phyloP scores from a whole-genome alignment of 2,888 invertebrate genomes.

The Eretmocerus hayati region DNA sequence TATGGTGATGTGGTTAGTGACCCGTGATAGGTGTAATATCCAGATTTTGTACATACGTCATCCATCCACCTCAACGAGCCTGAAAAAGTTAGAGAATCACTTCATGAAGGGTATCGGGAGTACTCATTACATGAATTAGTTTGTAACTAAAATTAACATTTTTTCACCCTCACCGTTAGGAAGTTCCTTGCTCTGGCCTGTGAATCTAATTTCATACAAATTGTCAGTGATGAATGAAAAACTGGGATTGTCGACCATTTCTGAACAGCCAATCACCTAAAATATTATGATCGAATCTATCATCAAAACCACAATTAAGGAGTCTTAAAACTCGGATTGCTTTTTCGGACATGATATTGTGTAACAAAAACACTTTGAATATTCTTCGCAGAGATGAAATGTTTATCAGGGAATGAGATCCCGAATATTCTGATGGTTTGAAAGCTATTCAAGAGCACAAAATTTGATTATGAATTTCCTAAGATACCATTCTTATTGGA shows the following conservation, averaged over 20 bases:
- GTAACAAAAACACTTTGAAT: neutral
- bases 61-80: conserved; percentile 31
- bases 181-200: conserved; percentile 20
- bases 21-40: conserved; percentile 35
- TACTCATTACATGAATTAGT: too few relatives aligned
- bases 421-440: too few relatives aligned
- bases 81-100: conserved; percentile 8
- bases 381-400: neutral
- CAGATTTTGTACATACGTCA: conserved; percentile 22
- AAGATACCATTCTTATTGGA: too few relatives aligned
- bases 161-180: conserved; percentile 22
- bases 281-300: too few relatives aligned
- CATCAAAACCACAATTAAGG: too few relatives aligned
- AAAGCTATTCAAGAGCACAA: too few relatives aligned
- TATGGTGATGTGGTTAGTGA: conserved; percentile 34
- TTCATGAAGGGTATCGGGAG: too few relatives aligned
- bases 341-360: too few relatives aligned
- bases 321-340: too few relatives aligned
- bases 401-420: too few relatives aligned
- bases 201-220: conserved; percentile 25
- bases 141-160: neutral
- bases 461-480: too few relatives aligned
- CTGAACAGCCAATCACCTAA: conserved; percentile 33
- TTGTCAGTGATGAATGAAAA: conserved; percentile 28
- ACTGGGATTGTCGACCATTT: conserved; percentile 30